A percentile compares a stretch with the other conserved stretches of the same genome.
Conservation (phyloP, 1,140 invertebrate species). For the Procambarus clarkii region DNA sequence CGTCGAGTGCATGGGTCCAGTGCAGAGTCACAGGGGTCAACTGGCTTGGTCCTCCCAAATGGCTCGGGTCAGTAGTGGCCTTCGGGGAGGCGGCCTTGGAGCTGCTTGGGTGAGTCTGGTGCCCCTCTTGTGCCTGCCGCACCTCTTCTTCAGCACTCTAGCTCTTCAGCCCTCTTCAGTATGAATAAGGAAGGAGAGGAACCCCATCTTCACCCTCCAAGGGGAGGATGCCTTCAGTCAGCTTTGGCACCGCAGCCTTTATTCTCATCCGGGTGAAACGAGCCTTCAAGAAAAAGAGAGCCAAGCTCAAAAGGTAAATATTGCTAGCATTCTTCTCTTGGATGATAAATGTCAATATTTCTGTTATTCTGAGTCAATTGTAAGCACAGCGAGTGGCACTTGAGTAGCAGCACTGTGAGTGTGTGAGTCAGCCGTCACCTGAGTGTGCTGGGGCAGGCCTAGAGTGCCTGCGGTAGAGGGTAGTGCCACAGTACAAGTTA, state of each 20-base stretch:
- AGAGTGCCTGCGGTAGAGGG: too few relatives aligned
- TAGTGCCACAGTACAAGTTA: too few relatives aligned
- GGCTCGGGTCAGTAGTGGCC: neutral
- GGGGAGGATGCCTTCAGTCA: constrained; percentile 61
- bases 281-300: constrained; percentile 92
- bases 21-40: neutral
- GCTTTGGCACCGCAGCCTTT: constrained; percentile 82
- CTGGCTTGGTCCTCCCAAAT: constrained; percentile 4
- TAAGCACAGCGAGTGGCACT: too few relatives aligned
- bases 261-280: constrained; percentile 89
- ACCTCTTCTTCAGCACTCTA: neutral
- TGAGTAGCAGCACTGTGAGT: too few relatives aligned
- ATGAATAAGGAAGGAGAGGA: constrained; percentile 59
- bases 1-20: too few relatives aligned
- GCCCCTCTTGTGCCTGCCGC: neutral
- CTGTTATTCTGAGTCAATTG: too few relatives aligned
- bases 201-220: constrained; percentile 48
- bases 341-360: neutral
- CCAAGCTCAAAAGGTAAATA: constrained; percentile 86
- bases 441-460: too few relatives aligned
- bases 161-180: neutral
- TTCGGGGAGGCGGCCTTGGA: neutral
- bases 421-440: too few relatives aligned
- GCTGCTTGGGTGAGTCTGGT: neutral
- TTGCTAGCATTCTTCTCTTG: neutral